These are phyloP conservation scores for Drosophila incognita DNA, from an alignment of 2,888 invertebrate genomes.

Conservation along the genomic window DNA sequence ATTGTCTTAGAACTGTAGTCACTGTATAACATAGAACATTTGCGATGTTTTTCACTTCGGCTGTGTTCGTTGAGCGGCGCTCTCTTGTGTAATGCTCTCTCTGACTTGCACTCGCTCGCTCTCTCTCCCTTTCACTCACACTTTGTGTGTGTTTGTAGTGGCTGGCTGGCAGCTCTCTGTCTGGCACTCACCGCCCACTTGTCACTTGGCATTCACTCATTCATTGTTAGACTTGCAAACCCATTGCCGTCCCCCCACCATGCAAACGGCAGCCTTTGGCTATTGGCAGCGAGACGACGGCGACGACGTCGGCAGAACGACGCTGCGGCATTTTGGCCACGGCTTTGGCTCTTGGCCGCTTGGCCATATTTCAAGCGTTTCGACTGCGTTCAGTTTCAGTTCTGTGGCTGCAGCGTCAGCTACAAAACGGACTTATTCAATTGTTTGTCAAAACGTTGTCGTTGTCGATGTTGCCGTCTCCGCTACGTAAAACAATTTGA, in stretches of 20 bases:
- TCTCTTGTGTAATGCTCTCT: constrained; percentile 16
- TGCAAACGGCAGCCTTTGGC: constrained; percentile 40
- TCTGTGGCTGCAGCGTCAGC: constrained; percentile 73
- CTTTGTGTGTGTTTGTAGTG: constrained; percentile 8
- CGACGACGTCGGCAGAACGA: constrained; percentile 46
- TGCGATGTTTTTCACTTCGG: constrained; percentile 58
- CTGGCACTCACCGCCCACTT: constrained; percentile 69
- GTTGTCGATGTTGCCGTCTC: not conserved
- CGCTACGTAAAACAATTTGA: constrained; percentile 36
- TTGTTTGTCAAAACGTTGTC: constrained; percentile 4
- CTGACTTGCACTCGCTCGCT: constrained; percentile 10
- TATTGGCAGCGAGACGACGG: constrained; percentile 63
- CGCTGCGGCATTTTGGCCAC: constrained; percentile 77
- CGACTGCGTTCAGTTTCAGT: constrained; percentile 60
- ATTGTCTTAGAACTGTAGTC: constrained; percentile 3
- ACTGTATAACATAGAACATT: constrained; percentile 49
- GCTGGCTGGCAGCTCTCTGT: constrained; percentile 31
- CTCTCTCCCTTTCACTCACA: constrained; percentile 16
- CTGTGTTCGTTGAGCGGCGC: constrained; percentile 29
- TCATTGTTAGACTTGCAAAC: constrained; percentile 66
- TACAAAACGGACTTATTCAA: constrained; percentile 48
- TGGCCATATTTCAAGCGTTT: constrained; percentile 72
- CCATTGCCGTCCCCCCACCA: not conserved
- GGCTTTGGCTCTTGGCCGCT: constrained; percentile 63
- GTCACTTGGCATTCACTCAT: constrained; percentile 75